Percentiles rank a stretch among this genome's conserved stretches.
These are phyloP conservation scores for Oscheius sp. DNA, from an alignment of 2,888 invertebrate species.

Conservation along the genomic window DNA sequence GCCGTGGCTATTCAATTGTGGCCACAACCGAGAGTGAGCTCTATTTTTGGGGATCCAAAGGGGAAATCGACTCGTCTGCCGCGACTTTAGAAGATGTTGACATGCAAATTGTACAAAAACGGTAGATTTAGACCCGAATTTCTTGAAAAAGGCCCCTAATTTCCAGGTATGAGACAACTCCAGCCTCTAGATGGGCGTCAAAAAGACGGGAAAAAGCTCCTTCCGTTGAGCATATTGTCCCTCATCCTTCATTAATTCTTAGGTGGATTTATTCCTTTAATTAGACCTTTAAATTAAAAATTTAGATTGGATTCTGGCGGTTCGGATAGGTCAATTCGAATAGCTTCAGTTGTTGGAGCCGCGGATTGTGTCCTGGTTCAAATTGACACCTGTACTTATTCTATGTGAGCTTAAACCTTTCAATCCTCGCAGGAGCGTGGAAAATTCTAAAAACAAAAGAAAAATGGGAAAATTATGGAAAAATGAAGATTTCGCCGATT, in stretches of 20 bases:
- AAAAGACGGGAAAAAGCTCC: constrained; percentile 33
- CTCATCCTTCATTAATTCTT: constrained; percentile 54
- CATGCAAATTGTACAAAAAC: constrained; percentile 22
- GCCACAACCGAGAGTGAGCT: constrained; percentile 80
- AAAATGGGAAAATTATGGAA: no score
- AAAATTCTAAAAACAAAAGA: no score
- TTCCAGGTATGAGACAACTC: constrained; percentile 24
- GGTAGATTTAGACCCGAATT: background rate
- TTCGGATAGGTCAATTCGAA: constrained; percentile 51
- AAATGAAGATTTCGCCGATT: no score
- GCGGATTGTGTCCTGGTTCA: constrained; percentile 58
- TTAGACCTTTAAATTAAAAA: no score
- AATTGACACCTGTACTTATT: constrained; percentile 51
- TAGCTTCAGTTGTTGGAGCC: constrained; percentile 53
- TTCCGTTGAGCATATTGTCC: constrained; percentile 41
- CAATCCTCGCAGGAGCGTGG: background rate
- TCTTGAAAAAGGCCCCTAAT: background rate
- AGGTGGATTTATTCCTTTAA: constrained; percentile 41
- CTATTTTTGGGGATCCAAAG: constrained; percentile 80
- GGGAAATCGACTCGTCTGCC: constrained; percentile 19
- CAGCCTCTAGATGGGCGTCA: constrained; percentile 34
- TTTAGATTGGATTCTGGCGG: constrained; percentile 58
- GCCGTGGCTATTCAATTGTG: constrained; percentile 80
- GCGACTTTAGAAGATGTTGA: constrained; percentile 26
- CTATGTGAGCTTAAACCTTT: constrained; percentile 14